These are phyloP conservation scores for Bactericera cockerelli DNA, from an alignment of 1,140 invertebrate species.

Conservation along the genomic window DNA sequence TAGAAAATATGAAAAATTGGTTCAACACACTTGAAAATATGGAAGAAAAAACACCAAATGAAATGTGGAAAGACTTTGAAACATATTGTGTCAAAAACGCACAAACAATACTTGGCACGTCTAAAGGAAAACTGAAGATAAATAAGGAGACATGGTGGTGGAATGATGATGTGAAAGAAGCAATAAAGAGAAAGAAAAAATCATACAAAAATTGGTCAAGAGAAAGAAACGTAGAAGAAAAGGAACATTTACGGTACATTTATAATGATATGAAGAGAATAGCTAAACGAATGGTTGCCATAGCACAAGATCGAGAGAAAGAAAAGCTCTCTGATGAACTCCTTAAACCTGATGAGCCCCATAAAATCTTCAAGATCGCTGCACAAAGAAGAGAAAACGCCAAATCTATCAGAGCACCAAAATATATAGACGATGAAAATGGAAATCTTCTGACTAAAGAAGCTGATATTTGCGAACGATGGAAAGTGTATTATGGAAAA, in stretches of 20 bases:
- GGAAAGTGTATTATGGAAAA: too few relatives aligned
- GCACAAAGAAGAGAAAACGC: conserved; percentile 4
- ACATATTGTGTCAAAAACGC: neutral
- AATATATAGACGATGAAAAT: conserved; percentile 7
- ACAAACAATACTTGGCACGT: neutral
- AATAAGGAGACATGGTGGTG: neutral
- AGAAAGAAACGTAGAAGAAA: neutral
- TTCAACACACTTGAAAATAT: neutral
- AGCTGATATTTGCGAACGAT: neutral
- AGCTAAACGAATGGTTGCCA: neutral
- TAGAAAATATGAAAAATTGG: neutral
- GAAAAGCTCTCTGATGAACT: neutral
- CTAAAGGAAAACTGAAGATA: neutral
- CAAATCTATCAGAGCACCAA: conserved; percentile 8
- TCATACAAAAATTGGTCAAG: neutral
- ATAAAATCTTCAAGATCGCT: conserved; percentile 11
- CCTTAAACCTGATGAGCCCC: neutral
- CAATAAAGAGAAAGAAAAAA: neutral
- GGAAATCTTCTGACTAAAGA: conserved; percentile 5
- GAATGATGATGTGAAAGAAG: neutral
- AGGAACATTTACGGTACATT: too few relatives aligned
- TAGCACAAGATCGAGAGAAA: neutral
- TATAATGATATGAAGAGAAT: neutral
- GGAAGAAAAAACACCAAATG: neutral
- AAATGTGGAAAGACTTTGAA: neutral